Conservation (phyloP, 2,797 vertebrate genomes). For the Darevskia nairensis region DNA sequence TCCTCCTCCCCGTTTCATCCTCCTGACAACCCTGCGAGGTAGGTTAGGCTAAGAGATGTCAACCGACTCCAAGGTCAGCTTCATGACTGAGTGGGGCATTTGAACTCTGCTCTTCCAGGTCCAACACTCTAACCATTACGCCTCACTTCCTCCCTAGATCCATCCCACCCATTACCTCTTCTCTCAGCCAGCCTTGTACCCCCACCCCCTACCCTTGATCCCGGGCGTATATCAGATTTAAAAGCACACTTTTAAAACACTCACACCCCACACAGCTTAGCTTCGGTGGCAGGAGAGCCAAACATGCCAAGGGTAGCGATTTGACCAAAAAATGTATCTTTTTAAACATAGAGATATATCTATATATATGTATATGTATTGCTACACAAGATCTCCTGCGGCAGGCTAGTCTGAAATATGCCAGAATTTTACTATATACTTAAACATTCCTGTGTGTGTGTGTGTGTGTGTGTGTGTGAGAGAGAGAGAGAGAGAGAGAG, state of each 20-base stretch:
- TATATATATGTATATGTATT: not conserved
- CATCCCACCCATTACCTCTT: not conserved
- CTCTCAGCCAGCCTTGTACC: not conserved
- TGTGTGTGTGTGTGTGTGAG: not conserved
- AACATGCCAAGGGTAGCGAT: constrained; percentile 19
- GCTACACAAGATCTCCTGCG: constrained; percentile 31
- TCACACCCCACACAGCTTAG: not conserved
- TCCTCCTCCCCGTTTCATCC: not conserved
- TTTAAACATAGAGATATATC: not conserved
- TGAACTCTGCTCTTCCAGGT: not conserved
- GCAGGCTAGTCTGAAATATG: constrained; percentile 50
- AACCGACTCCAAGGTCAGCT: not conserved
- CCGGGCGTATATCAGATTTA: not conserved
- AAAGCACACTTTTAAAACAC: constrained; percentile 9
- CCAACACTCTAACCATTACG: not conserved
- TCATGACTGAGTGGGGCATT: not conserved
- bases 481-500: not conserved
- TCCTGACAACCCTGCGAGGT: not conserved
- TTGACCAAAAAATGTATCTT: constrained; percentile 15
- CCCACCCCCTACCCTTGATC: not conserved
- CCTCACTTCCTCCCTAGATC: not conserved
- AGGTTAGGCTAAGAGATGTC: too few species aligned
- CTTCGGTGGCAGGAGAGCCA: not conserved
- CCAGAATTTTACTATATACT: constrained; percentile 67
- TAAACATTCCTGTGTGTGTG: constrained; percentile 34